phyloP scores from a whole-genome alignment of 2,888 invertebrate genomes.

The Himalopsyche tibetana region DNA sequence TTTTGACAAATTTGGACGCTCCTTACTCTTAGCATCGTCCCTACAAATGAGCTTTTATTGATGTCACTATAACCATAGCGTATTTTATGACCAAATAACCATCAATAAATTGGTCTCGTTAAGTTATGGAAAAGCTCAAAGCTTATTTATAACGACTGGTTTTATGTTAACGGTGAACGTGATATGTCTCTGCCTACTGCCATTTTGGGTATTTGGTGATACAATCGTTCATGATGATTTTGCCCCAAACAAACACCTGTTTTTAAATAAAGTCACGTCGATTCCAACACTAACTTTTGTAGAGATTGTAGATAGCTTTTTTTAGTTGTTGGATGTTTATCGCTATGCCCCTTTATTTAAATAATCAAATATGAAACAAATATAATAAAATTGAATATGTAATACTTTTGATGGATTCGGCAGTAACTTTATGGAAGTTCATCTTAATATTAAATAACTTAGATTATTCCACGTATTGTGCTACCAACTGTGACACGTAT shows the following conservation, averaged over 20 bases:
- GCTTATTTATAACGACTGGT: constrained; percentile 24
- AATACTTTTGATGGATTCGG: too few species aligned
- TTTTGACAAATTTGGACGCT: background rate
- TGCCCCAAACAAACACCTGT: background rate
- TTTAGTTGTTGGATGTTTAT: too few species aligned
- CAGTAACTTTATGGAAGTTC: too few species aligned
- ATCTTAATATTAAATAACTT: too few species aligned
- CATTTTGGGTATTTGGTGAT: background rate
- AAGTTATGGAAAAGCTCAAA: background rate
- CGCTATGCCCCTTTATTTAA: too few species aligned
- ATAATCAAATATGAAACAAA: too few species aligned
- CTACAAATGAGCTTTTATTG: constrained; percentile 5
- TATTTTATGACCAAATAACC: constrained; percentile 23
- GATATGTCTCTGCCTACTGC: background rate
- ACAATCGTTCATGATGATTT: background rate
- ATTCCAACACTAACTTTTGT: too few species aligned
- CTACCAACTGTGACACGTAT: too few species aligned
- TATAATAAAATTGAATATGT: too few species aligned
- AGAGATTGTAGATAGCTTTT: too few species aligned
- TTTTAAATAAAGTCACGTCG: too few species aligned
- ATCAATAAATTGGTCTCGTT: constrained; percentile 9
- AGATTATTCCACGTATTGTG: too few species aligned
- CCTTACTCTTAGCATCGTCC: background rate
- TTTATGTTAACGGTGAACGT: constrained; percentile 30
- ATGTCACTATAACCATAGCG: constrained; percentile 16